A percentile compares a stretch with the other conserved stretches of the same genome.
Evolutionary conservation across 2,113 vertebrate species (phyloP).

Genomic region (Hyla sarda): DNA sequence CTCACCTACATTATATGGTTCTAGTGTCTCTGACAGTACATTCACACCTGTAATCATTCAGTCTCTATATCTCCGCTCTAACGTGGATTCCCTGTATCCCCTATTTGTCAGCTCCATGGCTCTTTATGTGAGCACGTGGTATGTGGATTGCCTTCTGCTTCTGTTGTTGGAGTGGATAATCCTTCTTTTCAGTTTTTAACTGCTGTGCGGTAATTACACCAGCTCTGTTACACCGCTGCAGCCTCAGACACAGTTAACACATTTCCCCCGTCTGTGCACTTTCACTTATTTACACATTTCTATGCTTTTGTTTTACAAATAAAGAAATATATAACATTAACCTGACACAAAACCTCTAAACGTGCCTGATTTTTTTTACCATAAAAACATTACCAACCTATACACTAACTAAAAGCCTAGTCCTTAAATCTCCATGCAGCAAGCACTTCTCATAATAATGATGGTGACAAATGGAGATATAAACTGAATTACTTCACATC

Average conservation of each 20-base stretch:
- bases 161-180: neutral
- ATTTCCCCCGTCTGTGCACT: neutral
- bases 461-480: neutral
- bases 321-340: neutral
- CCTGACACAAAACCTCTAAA: neutral
- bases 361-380: neutral
- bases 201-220: neutral
- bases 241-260: neutral
- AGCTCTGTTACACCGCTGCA: neutral
- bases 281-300: neutral
- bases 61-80: neutral
- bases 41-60: neutral
- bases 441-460: neutral
- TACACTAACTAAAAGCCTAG: neutral
- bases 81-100: neutral
- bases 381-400: neutral
- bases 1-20: neutral
- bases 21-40: neutral
- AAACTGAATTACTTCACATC: neutral
- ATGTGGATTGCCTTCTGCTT: neutral
- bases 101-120: neutral
- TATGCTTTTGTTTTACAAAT: neutral
- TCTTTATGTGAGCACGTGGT: neutral
- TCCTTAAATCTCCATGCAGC: neutral
- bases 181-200: slow-evolving; percentile 7